Percentiles rank a stretch among this genome's conserved stretches.
phyloP scores from a whole-genome alignment of 2,113 vertebrate species.

The Siniperca knerii region DNA sequence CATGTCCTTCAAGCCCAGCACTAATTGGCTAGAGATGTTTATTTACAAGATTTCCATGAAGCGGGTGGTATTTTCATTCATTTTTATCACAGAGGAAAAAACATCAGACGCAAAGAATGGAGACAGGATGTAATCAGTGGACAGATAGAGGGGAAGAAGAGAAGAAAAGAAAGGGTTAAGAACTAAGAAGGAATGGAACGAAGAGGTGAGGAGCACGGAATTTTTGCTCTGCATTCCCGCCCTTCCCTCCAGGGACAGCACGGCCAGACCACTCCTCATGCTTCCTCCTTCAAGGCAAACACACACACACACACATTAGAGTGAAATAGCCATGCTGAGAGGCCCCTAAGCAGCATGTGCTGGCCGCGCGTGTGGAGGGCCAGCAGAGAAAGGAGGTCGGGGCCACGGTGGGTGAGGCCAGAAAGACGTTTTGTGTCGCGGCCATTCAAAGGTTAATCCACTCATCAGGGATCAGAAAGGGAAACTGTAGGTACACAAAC shows the following conservation, averaged over 20 bases:
- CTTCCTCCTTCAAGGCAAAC: slow-evolving; percentile 29
- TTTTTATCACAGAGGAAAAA: slow-evolving; percentile 24
- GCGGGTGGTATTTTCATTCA: slow-evolving; percentile 46
- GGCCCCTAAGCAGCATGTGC: slow-evolving; percentile 29
- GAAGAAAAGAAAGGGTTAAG: not conserved
- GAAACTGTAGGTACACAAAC: slow-evolving; percentile 4
- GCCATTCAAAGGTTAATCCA: slow-evolving; percentile 65
- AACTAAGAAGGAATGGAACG: not conserved
- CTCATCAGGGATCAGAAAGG: slow-evolving; percentile 33
- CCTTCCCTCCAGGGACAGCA: slow-evolving; percentile 50
- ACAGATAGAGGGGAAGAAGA: slow-evolving; percentile 1
- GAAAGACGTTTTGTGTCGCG: slow-evolving; percentile 23
- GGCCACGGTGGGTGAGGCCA: slow-evolving; percentile 14
- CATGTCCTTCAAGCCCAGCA: not conserved
- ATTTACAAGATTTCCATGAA: slow-evolving; percentile 38
- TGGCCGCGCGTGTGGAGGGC: slow-evolving; percentile 27
- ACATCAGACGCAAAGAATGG: slow-evolving; percentile 34
- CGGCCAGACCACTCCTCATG: slow-evolving; percentile 37
- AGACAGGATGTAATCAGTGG: slow-evolving; percentile 41
- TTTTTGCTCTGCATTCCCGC: slow-evolving; percentile 53
- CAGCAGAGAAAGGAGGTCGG: not conserved
- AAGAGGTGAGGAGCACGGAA: slow-evolving; percentile 36
- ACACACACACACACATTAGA: not conserved
- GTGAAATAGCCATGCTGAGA: slow-evolving; percentile 15
- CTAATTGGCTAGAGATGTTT: slow-evolving; percentile 51